Evolutionary conservation across 2,888 invertebrate species (phyloP).

Genomic region (Malthinus flaveolus): DNA sequence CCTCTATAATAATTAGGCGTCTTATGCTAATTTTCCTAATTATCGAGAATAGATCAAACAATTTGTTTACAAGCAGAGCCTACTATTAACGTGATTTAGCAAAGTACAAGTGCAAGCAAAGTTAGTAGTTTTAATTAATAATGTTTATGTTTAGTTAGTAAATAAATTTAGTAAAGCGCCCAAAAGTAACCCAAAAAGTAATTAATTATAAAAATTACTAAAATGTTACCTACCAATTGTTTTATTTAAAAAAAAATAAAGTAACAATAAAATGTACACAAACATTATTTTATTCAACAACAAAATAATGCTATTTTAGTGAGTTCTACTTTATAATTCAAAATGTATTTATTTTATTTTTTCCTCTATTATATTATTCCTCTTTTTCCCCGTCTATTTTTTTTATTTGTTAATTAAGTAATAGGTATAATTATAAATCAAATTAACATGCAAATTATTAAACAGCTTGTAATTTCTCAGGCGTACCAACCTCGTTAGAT

Average conservation of each 20-base stretch:
- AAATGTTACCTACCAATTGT: constrained; percentile 11
- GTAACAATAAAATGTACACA: constrained; percentile 13
- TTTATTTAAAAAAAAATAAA: constrained; percentile 16
- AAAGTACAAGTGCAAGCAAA: background rate
- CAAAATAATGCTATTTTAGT: constrained; percentile 23
- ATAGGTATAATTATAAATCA: background rate
- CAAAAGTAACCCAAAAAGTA: constrained; percentile 5
- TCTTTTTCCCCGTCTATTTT: background rate
- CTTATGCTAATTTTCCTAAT: too few relatives aligned
- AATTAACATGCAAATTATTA: constrained; percentile 27
- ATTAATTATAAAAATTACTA: constrained; percentile 4
- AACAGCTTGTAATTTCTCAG: constrained; percentile 43
- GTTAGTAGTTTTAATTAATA: constrained; percentile 4
- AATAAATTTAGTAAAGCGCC: constrained; percentile 13
- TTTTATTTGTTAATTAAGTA: background rate
- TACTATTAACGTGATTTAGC: background rate
- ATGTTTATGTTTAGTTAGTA: constrained; percentile 15
- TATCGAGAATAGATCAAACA: too few relatives aligned
- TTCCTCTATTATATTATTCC: background rate
- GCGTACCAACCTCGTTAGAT: constrained; percentile 49
- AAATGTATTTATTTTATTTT: background rate
- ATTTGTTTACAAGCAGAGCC: too few relatives aligned
- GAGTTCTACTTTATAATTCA: background rate
- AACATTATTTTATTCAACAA: constrained; percentile 25
- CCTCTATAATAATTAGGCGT: too few relatives aligned